These are phyloP conservation scores for Danionella cerebrum DNA, from an alignment of 2,113 vertebrate genomes.

Conservation along the genomic window DNA sequence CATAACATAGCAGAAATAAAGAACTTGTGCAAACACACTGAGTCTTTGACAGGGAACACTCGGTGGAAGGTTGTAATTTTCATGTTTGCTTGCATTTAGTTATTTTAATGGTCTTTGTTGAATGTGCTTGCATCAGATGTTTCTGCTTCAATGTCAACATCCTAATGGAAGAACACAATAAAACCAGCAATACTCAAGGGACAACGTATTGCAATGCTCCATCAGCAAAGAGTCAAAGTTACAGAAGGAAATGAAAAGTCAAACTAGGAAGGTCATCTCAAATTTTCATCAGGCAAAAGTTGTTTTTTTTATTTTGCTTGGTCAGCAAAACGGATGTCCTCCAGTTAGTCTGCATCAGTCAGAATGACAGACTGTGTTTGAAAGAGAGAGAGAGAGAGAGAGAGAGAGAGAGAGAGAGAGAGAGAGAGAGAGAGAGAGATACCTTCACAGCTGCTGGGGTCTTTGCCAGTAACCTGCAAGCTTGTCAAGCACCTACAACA, in stretches of 20 bases:
- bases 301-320: slow-evolving; percentile 37
- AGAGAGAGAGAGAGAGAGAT: slow-evolving; percentile 17
- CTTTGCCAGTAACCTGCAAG: slow-evolving; percentile 46
- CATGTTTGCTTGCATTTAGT: background rate
- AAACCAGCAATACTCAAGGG: background rate
- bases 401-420: slow-evolving; percentile 14
- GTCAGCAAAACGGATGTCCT: slow-evolving; percentile 20
- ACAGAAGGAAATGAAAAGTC: background rate
- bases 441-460: slow-evolving; percentile 53
- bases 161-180: background rate
- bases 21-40: background rate
- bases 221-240: slow-evolving; percentile 15
- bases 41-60: background rate
- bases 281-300: slow-evolving; percentile 22
- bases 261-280: background rate
- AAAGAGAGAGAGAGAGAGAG: slow-evolving; percentile 33
- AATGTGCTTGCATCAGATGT: slow-evolving; percentile 8
- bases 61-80: background rate
- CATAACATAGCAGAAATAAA: slow-evolving; percentile 27
- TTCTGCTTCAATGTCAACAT: background rate
- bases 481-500: slow-evolving; percentile 18
- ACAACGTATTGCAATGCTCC: background rate
- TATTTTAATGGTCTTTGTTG: background rate
- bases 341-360: slow-evolving; percentile 39
- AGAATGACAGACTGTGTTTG: slow-evolving; percentile 41